These are phyloP conservation scores for Cebidichthys violaceus DNA, from an alignment of 2,113 vertebrate species.

Conservation along the genomic window DNA sequence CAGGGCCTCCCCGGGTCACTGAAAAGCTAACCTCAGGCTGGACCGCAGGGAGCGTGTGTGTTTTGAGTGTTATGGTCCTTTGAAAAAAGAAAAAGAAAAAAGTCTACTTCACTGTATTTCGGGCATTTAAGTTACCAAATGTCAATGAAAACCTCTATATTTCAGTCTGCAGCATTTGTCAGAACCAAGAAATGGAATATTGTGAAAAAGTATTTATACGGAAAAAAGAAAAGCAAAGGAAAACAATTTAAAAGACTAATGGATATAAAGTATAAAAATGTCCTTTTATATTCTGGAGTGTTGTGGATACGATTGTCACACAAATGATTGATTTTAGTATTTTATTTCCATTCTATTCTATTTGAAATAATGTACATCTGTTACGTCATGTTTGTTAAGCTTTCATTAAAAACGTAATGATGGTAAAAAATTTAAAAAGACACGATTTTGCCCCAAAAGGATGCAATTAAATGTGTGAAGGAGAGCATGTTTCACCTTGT, in stretches of 20 bases:
- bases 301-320: background rate
- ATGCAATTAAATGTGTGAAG: background rate
- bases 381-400: background rate
- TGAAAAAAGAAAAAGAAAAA: background rate
- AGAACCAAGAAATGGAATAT: no score
- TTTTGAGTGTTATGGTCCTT: conserved; percentile 8
- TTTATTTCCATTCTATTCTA: background rate
- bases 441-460: background rate
- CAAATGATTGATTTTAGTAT: background rate
- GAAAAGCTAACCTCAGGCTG: conserved; percentile 55
- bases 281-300: no score
- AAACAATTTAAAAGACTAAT: no score
- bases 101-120: background rate
- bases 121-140: background rate
- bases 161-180: background rate
- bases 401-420: background rate
- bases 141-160: background rate
- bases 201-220: no score
- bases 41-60: conserved; percentile 25
- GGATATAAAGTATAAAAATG: no score
- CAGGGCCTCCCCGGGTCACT: conserved; percentile 60
- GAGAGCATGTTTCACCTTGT: no score
- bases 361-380: background rate
- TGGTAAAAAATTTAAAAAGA: background rate
- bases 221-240: no score